Percentiles rank a stretch among this genome's conserved stretches.
Conservation (phyloP, 2,888 invertebrate species). For the Aspidiotus rigidus region DNA sequence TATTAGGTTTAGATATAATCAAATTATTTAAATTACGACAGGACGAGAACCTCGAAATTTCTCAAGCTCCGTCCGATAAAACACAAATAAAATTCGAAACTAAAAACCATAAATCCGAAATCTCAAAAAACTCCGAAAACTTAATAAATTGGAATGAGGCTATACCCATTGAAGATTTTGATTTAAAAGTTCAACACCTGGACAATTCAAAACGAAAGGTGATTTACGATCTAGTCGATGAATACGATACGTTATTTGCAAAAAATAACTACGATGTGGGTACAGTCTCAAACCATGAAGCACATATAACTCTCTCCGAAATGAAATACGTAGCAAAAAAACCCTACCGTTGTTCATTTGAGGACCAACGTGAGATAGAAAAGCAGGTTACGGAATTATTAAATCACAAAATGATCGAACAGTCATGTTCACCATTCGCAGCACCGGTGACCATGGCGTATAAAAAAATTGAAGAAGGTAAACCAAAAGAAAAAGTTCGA, state of each 20-base stretch:
- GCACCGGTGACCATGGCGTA: not conserved
- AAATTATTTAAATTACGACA: conserved; percentile 4
- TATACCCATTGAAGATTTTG: conserved; percentile 1
- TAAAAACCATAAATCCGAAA: too few species aligned
- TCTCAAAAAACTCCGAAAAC: not conserved
- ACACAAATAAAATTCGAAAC: conserved; percentile 1
- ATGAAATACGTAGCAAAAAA: too few species aligned
- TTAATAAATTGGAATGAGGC: conserved; percentile 1
- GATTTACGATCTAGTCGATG: not conserved
- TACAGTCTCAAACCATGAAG: too few species aligned
- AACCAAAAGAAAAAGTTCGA: too few species aligned
- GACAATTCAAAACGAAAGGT: not conserved
- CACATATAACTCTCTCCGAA: not conserved
- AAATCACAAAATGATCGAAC: too few species aligned
- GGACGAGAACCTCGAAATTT: too few species aligned
- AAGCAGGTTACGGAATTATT: conserved; percentile 1
- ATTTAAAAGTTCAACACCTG: conserved; percentile 1
- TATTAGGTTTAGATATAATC: not conserved
- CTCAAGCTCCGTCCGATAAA: not conserved
- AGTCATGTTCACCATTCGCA: too few species aligned
- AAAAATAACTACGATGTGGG: too few species aligned
- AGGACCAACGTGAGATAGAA: not conserved
- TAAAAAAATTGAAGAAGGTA: not conserved
- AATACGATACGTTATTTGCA: too few species aligned
- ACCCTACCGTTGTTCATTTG: too few species aligned